Base-by-base conservation (phyloP, 2,797 vertebrate species). In the Tragelaphus oryx region DNA sequence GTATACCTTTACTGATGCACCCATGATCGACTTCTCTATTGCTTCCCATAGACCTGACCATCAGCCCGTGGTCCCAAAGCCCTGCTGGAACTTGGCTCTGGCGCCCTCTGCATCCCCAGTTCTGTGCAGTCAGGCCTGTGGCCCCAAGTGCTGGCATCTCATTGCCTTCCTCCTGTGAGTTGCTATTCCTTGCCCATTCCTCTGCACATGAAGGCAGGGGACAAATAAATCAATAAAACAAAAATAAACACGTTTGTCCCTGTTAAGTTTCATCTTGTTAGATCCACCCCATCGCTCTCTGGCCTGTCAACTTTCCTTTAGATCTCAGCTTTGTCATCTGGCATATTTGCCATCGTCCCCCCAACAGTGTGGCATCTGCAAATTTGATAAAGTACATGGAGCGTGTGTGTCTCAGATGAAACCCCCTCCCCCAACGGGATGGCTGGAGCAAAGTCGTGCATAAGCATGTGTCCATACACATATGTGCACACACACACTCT, bases 211-310 rank as follows among this genome's bases (percentile, higher is more conserved):
- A 92, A 93, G 60, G 71, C 89, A 54, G 80, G 84, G 57, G 48
- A 22, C 88, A 95, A 74, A 92, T 55, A 90, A 90, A 86, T 87
- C 87, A 89, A 93, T 92, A 71, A 83, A 78, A 33, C 0, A 22
- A 37, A 87, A 90, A 86, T 52, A 62, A 82, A 94, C 92, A 83
- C 0, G 4, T 76, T 91, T 83, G 74, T 96, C 90, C 76, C 92
- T 89, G 93, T 90, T 96, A 82, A 41, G 78, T 81, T 96, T 88
- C 95, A 96, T 95, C 90, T 93, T 3, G 3, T 92, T 96, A 92
- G 96, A 94, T 74, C 78, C 71, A 71, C 95, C 87, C 93, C 88
- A 44, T 71, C 0, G 59, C 92, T 91, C 92, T 91, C 92, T 0
- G 1, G 85, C 74, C 95, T 93, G 95, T 96, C 97, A 92, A 0